Evolutionary conservation across 2,797 vertebrate species (phyloP).

Genomic region (Alfaro cultratus): DNA sequence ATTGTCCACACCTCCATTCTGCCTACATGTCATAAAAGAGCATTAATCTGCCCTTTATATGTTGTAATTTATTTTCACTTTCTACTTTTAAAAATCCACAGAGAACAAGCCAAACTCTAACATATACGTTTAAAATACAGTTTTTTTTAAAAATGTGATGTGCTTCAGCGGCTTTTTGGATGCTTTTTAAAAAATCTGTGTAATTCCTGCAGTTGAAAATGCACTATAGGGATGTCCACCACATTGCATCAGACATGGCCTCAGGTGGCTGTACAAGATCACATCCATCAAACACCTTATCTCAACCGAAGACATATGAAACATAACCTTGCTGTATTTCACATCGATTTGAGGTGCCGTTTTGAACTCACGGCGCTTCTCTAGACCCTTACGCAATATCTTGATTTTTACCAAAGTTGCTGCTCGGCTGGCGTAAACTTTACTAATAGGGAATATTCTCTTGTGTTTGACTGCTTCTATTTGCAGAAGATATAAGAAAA

Average conservation of each 20-base stretch:
- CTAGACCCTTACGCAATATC: constrained; percentile 63
- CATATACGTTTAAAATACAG: constrained; percentile 26
- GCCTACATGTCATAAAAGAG: background rate
- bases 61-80: constrained; percentile 2
- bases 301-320: constrained; percentile 69
- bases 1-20: background rate
- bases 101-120: background rate
- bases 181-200: constrained; percentile 56
- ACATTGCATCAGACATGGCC: constrained; percentile 73
- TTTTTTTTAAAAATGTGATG: constrained; percentile 16
- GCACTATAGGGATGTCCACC: constrained; percentile 69
- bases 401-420: constrained; percentile 56
- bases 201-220: constrained; percentile 62
- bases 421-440: constrained; percentile 25
- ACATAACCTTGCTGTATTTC: constrained; percentile 72
- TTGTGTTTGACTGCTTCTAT: background rate
- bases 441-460: background rate
- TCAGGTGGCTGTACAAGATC: constrained; percentile 68
- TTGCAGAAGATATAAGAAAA: background rate
- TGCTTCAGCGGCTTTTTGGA: constrained; percentile 41
- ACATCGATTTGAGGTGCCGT: constrained; percentile 67
- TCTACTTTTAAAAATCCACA: constrained; percentile 17
- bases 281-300: constrained; percentile 75
- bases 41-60: background rate
- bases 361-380: constrained; percentile 48